Base-by-base conservation (phyloP, 2,113 vertebrate species). In the Peromyscus leucopus region DNA sequence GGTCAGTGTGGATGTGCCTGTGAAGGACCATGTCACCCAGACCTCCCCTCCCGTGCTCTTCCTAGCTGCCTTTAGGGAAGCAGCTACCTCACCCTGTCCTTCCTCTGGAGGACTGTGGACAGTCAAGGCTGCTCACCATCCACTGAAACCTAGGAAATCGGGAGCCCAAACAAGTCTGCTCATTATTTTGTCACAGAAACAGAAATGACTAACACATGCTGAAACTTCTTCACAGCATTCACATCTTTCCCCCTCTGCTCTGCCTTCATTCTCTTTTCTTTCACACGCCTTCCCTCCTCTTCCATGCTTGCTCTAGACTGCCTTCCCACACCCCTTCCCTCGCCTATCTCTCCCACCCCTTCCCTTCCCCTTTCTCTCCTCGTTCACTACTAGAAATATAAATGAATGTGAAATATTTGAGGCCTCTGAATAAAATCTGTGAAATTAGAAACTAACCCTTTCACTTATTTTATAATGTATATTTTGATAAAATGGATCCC, bases 351-450 rank as follows among this genome's bases (percentile, higher is more conserved):
- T 26, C 57, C 8, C 2, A 6, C 1, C 10, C 17, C 1, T 15
- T 57, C 7, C 0, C 59, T 17, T 57, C 28, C 28, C 7, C 5
- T 69, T 46, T 6, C 33, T 8, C 11, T 39, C 59, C 11, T 39
- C 59, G 61, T 80, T 90, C 36, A 92, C 84, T 75, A 80, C 72
- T 75, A 51, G 7, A 92, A 74, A 67, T 90, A 22, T 90, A 87
- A 86, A 57, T 85, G 22, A 61, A 82, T 42, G 26, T 19, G 21
- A 79, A 88, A 89, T 79, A 92, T 80, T 69, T 90, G 24, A 82
- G 80, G 9, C 55, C 55, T 48, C 24, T 76, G 46, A 91, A 71
- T 76, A 92, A 71, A 82, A n/a, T 36, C n/a, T 90, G 42, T 87
- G 17, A 78, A 90, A 87, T 31, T 19, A 76, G 42, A 26, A 28